Base-by-base conservation (phyloP, 1,140 invertebrate genomes). In the Leptonema lineaticorne region DNA sequence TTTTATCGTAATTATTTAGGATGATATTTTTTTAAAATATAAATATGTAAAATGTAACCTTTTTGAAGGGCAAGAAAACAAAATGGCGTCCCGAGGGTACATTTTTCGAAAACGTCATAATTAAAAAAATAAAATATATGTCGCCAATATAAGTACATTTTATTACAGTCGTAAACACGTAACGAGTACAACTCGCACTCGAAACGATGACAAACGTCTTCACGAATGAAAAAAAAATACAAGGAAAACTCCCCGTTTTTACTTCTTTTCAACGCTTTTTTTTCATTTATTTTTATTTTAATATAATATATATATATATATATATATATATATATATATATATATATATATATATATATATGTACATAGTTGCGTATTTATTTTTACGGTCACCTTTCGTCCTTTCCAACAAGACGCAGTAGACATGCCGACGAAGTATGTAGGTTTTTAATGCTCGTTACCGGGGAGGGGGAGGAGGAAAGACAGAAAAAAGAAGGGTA, bases 391-490 rank as follows among this genome's bases (percentile, higher is more conserved):
- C 50, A 53, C 50, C 50, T 53, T 26, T 26, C 50, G 50, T 22
- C 24, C 50, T 53, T n/a, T 53, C 50, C 22, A 7, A 26, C 20
- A n/a, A n/a, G 5, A 6, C 30, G 5, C 11, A 6, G 30, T 33
- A 45, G 3, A 7, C 37, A n/a, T 16, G 37, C 11, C 37, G 37
- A 4, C 50, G 50, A 24, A 53, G 22, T 53, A 53, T 4, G n/a
- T n/a, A n/a, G 37, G 20, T 53, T 53, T 53, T 53, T 53, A 53
- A 53, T 53, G 50, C 50, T 53, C 50, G 50, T 53, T 53, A 53
- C 22, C 50, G 3, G 9, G 50, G 20, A 53, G 9, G 50, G 50
- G 50, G 18, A 50, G 24, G 18, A 22, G 20, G 18, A 33, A 11
- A 11, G 30, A 33, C 11, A 5, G 30, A 11, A 33, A 33, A 11